Evolutionary conservation across 2,797 vertebrate species (phyloP), one percentile per base, ranked within the genome.

Genomic region (Uromys caudimaculatus): DNA sequence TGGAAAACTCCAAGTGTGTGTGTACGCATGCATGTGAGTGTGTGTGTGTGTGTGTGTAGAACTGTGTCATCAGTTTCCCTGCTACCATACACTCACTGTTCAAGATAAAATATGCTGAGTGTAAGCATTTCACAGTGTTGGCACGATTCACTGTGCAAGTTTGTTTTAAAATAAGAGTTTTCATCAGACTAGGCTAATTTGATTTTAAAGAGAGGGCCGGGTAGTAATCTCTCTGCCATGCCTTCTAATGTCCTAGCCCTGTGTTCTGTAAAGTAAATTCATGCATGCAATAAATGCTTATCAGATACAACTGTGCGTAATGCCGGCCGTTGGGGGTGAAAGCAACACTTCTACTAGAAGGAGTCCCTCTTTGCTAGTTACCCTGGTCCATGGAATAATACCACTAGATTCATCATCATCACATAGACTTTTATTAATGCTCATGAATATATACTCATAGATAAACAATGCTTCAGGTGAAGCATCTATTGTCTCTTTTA

Each of bases 171-270:
- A 86, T 84, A 4, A 50, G 19, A n/a, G 35, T 44, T 96, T 91
- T 96, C 85, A 96, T 93, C 96, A 44, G 32, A 90, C 29, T 87
- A 64, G 41, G n/a, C 9, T 89, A 38, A 93, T 95, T 84, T 90
- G 41, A 89, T 93, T 85, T 58, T 50, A 93, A 91, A 83, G 79
- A 75, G 41, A 94, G 50, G 11, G 7, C 58, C 52, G 38, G 27
- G 1, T 64, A 64, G 64, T 88, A 32, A 82, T 83, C 78, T 92
- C 44, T 91, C 94, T 96, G 85, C 56, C 9, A 0, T 87, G 7
- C 32, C 58, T 86, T 78, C 90, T 50, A 69, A n/a, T 47, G 64
- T 67, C 76, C 41, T 89, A 78, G 90, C 44, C 62, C 29, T 83
- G 23, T 71, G 50, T 82, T 86, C 62, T 92, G 3, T 81, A 95